These are phyloP conservation scores for Apomyelois bistriatella DNA, from an alignment of 2,888 invertebrate species.

Conservation along the genomic window DNA sequence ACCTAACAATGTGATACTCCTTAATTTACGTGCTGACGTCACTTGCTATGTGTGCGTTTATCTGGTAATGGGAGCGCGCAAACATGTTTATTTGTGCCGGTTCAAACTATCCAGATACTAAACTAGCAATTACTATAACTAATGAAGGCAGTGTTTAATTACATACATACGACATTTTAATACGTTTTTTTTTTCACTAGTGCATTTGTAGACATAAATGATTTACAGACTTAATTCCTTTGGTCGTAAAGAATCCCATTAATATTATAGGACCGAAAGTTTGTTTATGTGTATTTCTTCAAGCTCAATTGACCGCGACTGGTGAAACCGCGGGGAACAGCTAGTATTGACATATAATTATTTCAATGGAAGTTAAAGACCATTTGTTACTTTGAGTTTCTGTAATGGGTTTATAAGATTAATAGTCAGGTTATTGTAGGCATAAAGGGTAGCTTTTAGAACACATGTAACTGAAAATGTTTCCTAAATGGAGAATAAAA, in stretches of 20 bases:
- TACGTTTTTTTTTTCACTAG: too few species aligned
- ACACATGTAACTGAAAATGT: not conserved
- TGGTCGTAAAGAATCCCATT: too few species aligned
- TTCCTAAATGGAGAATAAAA: not conserved
- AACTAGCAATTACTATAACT: conserved; percentile 19
- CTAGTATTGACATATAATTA: too few species aligned
- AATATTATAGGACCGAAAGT: too few species aligned
- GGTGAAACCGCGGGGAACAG: too few species aligned
- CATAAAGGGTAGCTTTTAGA: not conserved
- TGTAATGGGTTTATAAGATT: not conserved
- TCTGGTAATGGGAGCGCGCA: conserved; percentile 32
- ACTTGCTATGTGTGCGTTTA: not conserved
- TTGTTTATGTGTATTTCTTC: too few species aligned
- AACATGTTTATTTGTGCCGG: conserved; percentile 47
- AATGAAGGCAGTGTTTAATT: conserved; percentile 1
- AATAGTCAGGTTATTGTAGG: not conserved
- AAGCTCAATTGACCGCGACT: too few species aligned
- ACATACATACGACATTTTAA: too few species aligned
- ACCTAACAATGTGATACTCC: not conserved
- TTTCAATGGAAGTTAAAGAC: too few species aligned
- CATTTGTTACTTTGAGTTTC: too few species aligned
- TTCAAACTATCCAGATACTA: conserved; percentile 32
- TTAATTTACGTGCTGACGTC: not conserved
- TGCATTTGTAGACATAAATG: too few species aligned
- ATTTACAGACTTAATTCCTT: too few species aligned